A percentile compares a stretch with the other conserved stretches of the same genome.
Conservation (phyloP, 2,888 invertebrate genomes). For the Schizaphis graminum region DNA sequence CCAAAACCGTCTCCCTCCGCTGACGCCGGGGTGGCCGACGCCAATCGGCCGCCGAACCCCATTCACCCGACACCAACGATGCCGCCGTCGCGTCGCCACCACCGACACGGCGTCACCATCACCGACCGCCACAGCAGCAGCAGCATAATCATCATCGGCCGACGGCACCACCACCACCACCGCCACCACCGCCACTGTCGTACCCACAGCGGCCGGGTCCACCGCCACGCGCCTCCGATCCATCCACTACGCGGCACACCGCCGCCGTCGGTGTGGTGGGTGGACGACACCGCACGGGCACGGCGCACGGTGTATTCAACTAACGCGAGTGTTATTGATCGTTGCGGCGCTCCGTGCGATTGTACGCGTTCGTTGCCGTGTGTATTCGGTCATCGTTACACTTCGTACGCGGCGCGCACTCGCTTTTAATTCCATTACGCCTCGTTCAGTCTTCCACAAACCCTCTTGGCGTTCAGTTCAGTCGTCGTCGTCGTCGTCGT, state of each 20-base stretch:
- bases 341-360: slow-evolving; percentile 36
- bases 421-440: slow-evolving; percentile 58
- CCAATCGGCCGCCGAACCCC: slow-evolving; percentile 32
- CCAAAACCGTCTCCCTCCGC: slow-evolving; percentile 47
- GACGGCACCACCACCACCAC: not conserved
- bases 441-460: slow-evolving; percentile 62
- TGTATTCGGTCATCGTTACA: not conserved
- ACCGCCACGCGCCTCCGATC: not conserved
- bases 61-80: not conserved
- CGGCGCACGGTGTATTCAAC: slow-evolving; percentile 21
- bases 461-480: not conserved
- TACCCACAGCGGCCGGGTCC: not conserved
- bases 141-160: not conserved
- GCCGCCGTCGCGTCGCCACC: not conserved
- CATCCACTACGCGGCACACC: not conserved
- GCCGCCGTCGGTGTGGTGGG: not conserved
- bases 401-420: slow-evolving; percentile 26
- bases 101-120: not conserved
- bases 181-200: not conserved
- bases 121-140: not conserved
- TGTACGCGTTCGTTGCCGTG: slow-evolving; percentile 34
- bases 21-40: slow-evolving; percentile 52
- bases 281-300: not conserved
- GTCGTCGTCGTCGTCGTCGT: not conserved
- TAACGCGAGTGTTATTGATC: slow-evolving; percentile 55